phyloP scores from a whole-genome alignment of 1,140 invertebrate genomes.

The Zaprionus ghesquierei region DNA sequence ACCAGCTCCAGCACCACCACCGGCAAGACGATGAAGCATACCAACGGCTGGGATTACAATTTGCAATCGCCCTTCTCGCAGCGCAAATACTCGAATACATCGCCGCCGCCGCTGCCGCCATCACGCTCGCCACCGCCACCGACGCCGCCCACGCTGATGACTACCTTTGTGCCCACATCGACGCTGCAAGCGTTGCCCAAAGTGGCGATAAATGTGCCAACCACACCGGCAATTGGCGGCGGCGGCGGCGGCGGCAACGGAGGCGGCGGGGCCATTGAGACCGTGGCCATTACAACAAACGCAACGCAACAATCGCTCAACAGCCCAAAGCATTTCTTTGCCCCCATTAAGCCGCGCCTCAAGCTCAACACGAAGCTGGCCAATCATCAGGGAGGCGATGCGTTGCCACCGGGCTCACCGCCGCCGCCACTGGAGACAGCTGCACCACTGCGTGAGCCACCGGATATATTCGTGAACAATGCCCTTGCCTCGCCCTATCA shows the following conservation, averaged over 20 bases:
- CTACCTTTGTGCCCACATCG: conserved; percentile 57
- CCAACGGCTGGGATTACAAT: conserved; percentile 81
- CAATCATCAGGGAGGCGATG: conserved; percentile 58
- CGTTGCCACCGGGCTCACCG: conserved; percentile 56
- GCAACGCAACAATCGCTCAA: conserved; percentile 63
- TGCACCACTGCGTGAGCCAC: conserved; percentile 55
- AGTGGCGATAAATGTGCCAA: conserved; percentile 57
- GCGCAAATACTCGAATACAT: conserved; percentile 63
- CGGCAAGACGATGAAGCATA: conserved; percentile 69
- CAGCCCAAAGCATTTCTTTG: conserved; percentile 80
- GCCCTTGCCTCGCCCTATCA: conserved; percentile 74
- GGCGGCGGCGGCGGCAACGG: too few relatives aligned
- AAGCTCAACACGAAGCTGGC: conserved; percentile 76
- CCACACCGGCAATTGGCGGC: neutral
- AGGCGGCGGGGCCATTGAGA: conserved; percentile 50
- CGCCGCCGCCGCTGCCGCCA: conserved; percentile 42
- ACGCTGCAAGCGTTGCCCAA: conserved; percentile 62
- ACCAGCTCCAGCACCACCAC: conserved; percentile 69
- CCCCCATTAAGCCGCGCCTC: conserved; percentile 77
- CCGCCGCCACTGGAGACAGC: conserved; percentile 43
- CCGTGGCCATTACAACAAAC: conserved; percentile 77
- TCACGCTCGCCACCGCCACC: conserved; percentile 54
- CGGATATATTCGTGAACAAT: conserved; percentile 78
- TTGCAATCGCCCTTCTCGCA: conserved; percentile 76
- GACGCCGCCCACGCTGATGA: conserved; percentile 44